Evolutionary conservation across 2,113 vertebrate genomes (phyloP), one percentile per base, ranked within the genome.

Genomic region (Hydropotes inermis): DNA sequence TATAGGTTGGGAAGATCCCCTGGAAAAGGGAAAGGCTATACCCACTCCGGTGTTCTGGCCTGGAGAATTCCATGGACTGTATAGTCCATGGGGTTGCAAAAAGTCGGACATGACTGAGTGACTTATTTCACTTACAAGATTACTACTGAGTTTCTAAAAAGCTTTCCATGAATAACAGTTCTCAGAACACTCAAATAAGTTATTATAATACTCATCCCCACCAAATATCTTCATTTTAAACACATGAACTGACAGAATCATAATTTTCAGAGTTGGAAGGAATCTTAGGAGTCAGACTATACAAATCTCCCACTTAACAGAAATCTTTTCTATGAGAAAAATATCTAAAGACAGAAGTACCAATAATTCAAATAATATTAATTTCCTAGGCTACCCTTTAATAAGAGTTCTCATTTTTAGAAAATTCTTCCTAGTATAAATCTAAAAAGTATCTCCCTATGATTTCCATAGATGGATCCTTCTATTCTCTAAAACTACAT

Each of bases 181-280:
- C 39, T 81, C 60, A 96, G 43, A 87, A 33, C 15, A 93, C 79
- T 96, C 47, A 92, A 39, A 74, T 58, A 94, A 89, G 52, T 58
- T 95, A 9, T 91, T 92, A 39, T 96, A n/a, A 92, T 93, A 93
- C 67, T 82, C 43, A 87, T 74, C 86, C 96, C 60, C 60, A 17
- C 67, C 17, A 95, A 90, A 55, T 47, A 83, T 33, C 70, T 79
- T 94, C 47, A 61, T 88, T 81, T 95, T 36, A 97, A 87, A 52
- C 70, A 70, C 45, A n/a, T 61, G 11, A 58, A 92, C 61, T 89
- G 33, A 89, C 15, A 87, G 33, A 97, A 96, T 88, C 39, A 91
- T 61, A 93, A 70, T 79, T 93, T 67, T 95, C 60, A 91, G 7
- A 91, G 85, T 39, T 86, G 67, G 30, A 94, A 93, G n/a, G 23